Conservation (phyloP, 2,113 vertebrate genomes). For the Leptobrachium ailaonicum region DNA sequence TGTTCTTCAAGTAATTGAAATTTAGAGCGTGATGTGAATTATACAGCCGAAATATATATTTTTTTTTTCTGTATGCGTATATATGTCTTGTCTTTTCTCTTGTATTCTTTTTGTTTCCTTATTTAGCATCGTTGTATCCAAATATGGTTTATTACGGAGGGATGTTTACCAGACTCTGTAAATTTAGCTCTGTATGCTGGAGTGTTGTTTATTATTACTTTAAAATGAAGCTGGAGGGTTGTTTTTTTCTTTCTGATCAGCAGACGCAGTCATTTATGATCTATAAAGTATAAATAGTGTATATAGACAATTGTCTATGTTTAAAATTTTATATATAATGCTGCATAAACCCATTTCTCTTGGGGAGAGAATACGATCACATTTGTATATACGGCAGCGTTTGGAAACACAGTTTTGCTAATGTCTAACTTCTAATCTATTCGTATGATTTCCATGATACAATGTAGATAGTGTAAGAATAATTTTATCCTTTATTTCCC, state of each 20-base stretch:
- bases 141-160: neutral
- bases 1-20: neutral
- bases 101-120: neutral
- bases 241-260: conserved; percentile 17
- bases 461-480: conserved; percentile 46
- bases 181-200: conserved; percentile 35
- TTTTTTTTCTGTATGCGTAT: no score
- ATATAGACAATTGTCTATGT: conserved; percentile 63
- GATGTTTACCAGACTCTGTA: conserved; percentile 52
- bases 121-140: neutral
- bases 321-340: conserved; percentile 64
- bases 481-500: conserved; percentile 55
- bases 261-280: conserved; percentile 51
- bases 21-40: neutral
- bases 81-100: neutral
- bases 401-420: conserved; percentile 49
- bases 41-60: no score
- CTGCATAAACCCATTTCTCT: conserved; percentile 53
- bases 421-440: conserved; percentile 50
- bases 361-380: conserved; percentile 51
- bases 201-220: conserved; percentile 7
- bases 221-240: conserved; percentile 25
- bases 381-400: conserved; percentile 63
- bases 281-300: conserved; percentile 61
- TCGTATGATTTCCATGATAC: conserved; percentile 38